phyloP scores from a whole-genome alignment of 2,113 vertebrate genomes.

The Antechinus flavipes region DNA sequence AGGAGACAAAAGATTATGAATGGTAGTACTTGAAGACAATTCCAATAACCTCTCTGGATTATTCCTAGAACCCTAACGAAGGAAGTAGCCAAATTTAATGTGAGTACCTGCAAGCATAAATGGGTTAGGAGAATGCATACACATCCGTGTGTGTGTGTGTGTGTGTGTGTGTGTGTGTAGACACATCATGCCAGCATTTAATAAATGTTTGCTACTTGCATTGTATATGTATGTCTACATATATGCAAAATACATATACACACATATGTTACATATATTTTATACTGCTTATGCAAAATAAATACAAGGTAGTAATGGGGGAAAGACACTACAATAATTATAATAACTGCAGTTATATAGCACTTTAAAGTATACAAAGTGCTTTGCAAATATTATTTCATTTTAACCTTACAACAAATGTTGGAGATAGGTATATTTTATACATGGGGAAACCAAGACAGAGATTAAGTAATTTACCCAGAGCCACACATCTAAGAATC shows the following conservation, averaged over 20 bases:
- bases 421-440: background rate
- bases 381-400: background rate
- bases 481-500: background rate
- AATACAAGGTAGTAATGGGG: background rate
- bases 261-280: background rate
- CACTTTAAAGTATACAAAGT: background rate
- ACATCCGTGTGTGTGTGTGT: too few species aligned
- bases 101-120: too few species aligned
- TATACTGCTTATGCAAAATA: background rate
- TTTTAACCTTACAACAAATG: background rate
- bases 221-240: background rate
- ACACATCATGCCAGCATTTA: too few species aligned
- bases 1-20: too few species aligned
- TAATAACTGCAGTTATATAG: background rate
- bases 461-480: background rate
- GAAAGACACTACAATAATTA: background rate
- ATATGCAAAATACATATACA: background rate
- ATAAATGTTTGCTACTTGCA: background rate
- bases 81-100: too few species aligned
- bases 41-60: too few species aligned
- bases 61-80: too few species aligned
- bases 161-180: too few species aligned
- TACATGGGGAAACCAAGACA: background rate
- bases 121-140: too few species aligned
- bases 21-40: too few species aligned